phyloP scores from a whole-genome alignment of 2,888 invertebrate species.

The Graphium colonna region DNA sequence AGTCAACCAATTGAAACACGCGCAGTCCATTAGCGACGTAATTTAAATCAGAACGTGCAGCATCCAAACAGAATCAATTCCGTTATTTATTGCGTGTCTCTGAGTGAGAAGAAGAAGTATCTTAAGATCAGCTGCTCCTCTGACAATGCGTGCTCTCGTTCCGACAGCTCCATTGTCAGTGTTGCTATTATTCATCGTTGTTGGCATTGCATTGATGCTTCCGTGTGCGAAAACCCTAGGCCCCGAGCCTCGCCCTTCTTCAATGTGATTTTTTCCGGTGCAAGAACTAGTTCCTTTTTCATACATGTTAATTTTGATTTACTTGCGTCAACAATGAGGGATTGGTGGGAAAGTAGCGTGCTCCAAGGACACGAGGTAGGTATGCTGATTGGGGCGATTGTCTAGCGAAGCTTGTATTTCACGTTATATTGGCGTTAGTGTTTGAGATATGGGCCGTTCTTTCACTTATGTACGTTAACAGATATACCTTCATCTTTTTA shows the following conservation, averaged over 20 bases:
- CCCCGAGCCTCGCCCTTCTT: slow-evolving; percentile 51
- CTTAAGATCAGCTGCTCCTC: too few relatives aligned
- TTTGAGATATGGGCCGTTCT: slow-evolving; percentile 46
- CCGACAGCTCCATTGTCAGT: slow-evolving; percentile 63
- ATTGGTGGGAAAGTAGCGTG: slow-evolving; percentile 52
- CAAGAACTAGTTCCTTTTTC: too few relatives aligned
- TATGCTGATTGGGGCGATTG: slow-evolving; percentile 23
- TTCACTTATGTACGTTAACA: slow-evolving; percentile 23
- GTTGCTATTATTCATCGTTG: slow-evolving; percentile 55
- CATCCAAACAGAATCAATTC: too few relatives aligned
- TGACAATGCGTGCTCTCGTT: too few relatives aligned
- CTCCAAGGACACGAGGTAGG: background rate
- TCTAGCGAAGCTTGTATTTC: slow-evolving; percentile 40
- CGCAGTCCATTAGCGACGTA: too few relatives aligned
- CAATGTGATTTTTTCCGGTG: slow-evolving; percentile 42
- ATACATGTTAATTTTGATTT: slow-evolving; percentile 76
- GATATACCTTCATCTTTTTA: too few relatives aligned
- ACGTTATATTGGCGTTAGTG: slow-evolving; percentile 34
- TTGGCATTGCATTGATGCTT: slow-evolving; percentile 66
- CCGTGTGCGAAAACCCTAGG: slow-evolving; percentile 69
- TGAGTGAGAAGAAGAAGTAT: too few relatives aligned
- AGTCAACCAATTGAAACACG: too few relatives aligned
- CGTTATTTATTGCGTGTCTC: too few relatives aligned
- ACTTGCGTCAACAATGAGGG: slow-evolving; percentile 72
- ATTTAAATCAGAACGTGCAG: too few relatives aligned